Percentiles rank a stretch among this genome's conserved stretches.
These are phyloP conservation scores for Trinorchestia longiramus DNA, from an alignment of 1,140 invertebrate genomes.

Conservation along the genomic window DNA sequence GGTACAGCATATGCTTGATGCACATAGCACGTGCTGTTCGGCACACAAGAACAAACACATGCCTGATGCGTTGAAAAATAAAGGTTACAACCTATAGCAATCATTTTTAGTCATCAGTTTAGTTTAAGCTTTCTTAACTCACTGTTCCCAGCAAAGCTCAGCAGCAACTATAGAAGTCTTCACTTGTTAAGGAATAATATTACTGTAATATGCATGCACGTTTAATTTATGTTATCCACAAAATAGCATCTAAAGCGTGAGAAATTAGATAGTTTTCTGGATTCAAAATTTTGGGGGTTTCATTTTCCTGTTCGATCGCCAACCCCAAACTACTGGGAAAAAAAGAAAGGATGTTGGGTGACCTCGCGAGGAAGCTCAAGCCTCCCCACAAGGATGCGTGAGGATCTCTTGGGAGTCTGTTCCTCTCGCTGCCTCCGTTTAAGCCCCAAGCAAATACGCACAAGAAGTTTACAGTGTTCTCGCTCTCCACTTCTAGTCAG, in stretches of 20 bases:
- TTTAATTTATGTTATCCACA: not conserved
- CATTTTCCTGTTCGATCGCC: not conserved
- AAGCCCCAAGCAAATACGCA: constrained; percentile 42
- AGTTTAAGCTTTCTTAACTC: not conserved
- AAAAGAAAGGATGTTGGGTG: not conserved
- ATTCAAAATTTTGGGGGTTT: not conserved
- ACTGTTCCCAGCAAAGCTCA: not conserved
- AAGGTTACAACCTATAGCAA: not conserved
- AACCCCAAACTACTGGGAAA: not conserved
- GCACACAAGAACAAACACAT: no score
- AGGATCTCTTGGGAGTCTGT: constrained; percentile 27
- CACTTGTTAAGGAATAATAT: not conserved
- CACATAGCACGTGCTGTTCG: no score
- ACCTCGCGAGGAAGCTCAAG: not conserved
- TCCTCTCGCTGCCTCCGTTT: constrained; percentile 17
- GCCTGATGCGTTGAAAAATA: no score
- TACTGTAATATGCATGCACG: not conserved
- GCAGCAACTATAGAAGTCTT: not conserved
- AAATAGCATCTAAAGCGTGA: not conserved
- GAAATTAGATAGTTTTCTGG: not conserved
- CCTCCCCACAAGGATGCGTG: not conserved
- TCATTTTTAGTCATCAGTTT: not conserved
- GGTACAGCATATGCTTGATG: no score
- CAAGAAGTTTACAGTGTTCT: constrained; percentile 27
- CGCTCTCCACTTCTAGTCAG: not conserved